phyloP scores from a whole-genome alignment of 2,888 invertebrate genomes.

The Drosophila borborema region DNA sequence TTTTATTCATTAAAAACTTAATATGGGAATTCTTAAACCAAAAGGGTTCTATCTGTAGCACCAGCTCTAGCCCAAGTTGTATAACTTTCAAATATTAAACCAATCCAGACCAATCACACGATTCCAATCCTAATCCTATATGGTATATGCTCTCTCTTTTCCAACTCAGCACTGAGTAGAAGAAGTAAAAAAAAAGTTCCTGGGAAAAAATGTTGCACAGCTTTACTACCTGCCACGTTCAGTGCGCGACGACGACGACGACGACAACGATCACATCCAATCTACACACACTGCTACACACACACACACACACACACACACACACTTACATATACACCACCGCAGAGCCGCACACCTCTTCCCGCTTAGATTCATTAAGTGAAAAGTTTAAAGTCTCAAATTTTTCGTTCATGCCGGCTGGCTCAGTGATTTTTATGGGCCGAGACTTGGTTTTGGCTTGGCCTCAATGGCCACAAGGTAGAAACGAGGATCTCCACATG shows the following conservation, averaged over 20 bases:
- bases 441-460: conserved; percentile 33
- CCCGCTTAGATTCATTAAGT: conserved; percentile 78
- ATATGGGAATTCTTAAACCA: too few species aligned
- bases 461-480: conserved; percentile 47
- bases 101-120: neutral
- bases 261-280: conserved; percentile 51
- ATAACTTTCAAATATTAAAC: neutral
- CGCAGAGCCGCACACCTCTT: conserved; percentile 20
- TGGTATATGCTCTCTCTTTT: neutral
- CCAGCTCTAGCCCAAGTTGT: neutral
- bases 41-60: too few species aligned
- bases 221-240: conserved; percentile 70
- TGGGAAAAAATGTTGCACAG: conserved; percentile 81
- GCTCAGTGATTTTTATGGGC: conserved; percentile 66
- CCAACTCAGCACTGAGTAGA: conserved; percentile 1
- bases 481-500: conserved; percentile 20
- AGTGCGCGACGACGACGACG: conserved; percentile 41
- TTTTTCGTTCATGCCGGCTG: conserved; percentile 71
- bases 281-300: conserved; percentile 15
- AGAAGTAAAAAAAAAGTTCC: conserved; percentile 57
- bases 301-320: conserved; percentile 5
- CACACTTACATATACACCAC: conserved; percentile 1
- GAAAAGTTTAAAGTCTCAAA: conserved; percentile 76
- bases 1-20: too few species aligned
- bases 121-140: neutral